Evolutionary conservation across 2,113 vertebrate genomes (phyloP), one percentile per base, ranked within the genome.

Genomic region (Myiopsitta monachus): DNA sequence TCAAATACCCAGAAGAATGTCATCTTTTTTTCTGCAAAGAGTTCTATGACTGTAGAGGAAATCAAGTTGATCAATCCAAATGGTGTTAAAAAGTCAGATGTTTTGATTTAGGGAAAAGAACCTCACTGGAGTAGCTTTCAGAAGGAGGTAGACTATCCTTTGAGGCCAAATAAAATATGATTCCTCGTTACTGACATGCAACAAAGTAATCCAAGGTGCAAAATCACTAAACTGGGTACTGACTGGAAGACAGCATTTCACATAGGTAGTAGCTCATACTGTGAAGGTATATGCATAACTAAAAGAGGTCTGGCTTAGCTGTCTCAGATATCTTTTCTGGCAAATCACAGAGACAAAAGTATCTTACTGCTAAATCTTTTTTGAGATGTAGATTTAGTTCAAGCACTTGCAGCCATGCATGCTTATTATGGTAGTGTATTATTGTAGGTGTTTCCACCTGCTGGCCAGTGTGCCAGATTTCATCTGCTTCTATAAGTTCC

Each of bases 251-350:
- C 5, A 30, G 30, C 55, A 46, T 70, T 90, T 85, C 46, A 52
- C 0, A 0, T 1, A 10, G 6, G 33, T 21, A 76, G 44, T 21
- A 72, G 51, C 9, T 89, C 5, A 16, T 16, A 14, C 26, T 52
- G 36, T 7, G 11, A 16, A 75, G 14, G 24, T 52, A 43, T 23
- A 13, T 13, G 7, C 10, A 18, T 10, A 59, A 57, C 26, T 62
- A 43, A 28, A 67, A 90, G 75, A 68, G 6, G 8, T 46, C 28
- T 86, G 36, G 12, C 8, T 78, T 74, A 41, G 47, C 4, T 70
- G 10, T 44, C 11, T 62, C n/a, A 44, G 70, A n/a, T 49, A 33
- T 14, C 8, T 83, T 77, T 83, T 28, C 77, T 52, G 8, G 4
- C 47, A 24, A 74, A 82, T 63, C 31, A 52, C 7, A 41, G 28